Evolutionary conservation across 2,797 vertebrate species (phyloP).

Genomic region (Poeciliopsis infans): DNA sequence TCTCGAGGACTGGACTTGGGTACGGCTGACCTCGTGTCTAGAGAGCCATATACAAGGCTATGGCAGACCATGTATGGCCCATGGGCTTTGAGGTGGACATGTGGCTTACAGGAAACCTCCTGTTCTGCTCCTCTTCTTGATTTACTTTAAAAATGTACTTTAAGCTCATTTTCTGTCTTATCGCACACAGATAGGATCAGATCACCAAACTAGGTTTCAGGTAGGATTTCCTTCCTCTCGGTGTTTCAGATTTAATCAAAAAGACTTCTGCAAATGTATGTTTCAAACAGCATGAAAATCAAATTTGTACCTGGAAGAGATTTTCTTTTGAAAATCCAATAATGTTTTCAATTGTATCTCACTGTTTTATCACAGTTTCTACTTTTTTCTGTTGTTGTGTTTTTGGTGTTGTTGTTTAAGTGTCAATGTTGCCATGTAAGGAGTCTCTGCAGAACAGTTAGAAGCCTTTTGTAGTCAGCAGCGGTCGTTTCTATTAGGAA

Average conservation of each 20-base stretch:
- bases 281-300: neutral
- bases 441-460: neutral
- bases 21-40: too few relatives aligned
- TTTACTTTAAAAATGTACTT: neutral
- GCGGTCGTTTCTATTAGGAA: neutral
- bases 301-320: neutral
- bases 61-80: too few relatives aligned
- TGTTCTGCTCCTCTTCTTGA: neutral
- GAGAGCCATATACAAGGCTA: too few relatives aligned
- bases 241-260: neutral
- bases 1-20: too few relatives aligned
- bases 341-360: neutral
- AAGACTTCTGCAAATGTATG: neutral
- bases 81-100: neutral
- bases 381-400: too few relatives aligned
- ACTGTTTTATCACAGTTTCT: neutral
- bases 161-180: neutral
- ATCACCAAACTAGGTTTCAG: neutral
- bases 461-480: neutral
- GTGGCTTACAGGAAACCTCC: neutral
- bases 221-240: neutral
- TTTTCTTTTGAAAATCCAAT: neutral
- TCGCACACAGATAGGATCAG: neutral
- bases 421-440: neutral
- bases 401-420: neutral